These are phyloP conservation scores for Pterophyllum scalare DNA, from an alignment of 2,113 vertebrate species.

Conservation along the genomic window DNA sequence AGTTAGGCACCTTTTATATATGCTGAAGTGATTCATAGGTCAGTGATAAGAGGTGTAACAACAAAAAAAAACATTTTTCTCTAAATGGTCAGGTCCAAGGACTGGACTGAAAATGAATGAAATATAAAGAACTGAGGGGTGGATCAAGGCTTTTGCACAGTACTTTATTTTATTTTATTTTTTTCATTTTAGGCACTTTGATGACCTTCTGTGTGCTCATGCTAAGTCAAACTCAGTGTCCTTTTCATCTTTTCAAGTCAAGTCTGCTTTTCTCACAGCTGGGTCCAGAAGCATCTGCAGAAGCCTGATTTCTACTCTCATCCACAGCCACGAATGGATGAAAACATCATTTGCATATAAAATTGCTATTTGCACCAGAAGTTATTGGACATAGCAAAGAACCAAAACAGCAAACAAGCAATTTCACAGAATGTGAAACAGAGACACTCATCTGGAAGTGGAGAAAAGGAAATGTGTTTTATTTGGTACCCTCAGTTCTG, in stretches of 20 bases:
- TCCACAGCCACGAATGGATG: background rate
- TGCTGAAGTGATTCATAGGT: too few relatives aligned
- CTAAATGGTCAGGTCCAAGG: background rate
- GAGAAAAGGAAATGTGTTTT: slow-evolving; percentile 8
- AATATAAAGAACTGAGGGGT: background rate
- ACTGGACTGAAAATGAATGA: background rate
- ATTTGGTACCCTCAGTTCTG: background rate
- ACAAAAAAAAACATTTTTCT: background rate
- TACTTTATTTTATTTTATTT: too few relatives aligned
- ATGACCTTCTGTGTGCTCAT: background rate
- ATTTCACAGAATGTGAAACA: slow-evolving; percentile 2
- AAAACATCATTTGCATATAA: slow-evolving; percentile 16
- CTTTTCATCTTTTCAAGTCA: slow-evolving; percentile 11
- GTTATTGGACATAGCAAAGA: slow-evolving; percentile 8
- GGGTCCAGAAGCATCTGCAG: background rate
- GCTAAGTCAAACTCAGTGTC: slow-evolving; percentile 1
- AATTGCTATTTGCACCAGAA: background rate
- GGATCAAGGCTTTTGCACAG: too few relatives aligned
- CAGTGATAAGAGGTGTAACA: too few relatives aligned
- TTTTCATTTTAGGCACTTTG: slow-evolving; percentile 34
- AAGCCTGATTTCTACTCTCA: background rate
- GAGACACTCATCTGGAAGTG: slow-evolving; percentile 1
- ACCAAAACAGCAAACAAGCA: background rate
- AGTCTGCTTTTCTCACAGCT: slow-evolving; percentile 1
- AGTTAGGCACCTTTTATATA: background rate